Base-by-base conservation (phyloP, 2,888 invertebrate genomes). In the Monochamus alternatus region DNA sequence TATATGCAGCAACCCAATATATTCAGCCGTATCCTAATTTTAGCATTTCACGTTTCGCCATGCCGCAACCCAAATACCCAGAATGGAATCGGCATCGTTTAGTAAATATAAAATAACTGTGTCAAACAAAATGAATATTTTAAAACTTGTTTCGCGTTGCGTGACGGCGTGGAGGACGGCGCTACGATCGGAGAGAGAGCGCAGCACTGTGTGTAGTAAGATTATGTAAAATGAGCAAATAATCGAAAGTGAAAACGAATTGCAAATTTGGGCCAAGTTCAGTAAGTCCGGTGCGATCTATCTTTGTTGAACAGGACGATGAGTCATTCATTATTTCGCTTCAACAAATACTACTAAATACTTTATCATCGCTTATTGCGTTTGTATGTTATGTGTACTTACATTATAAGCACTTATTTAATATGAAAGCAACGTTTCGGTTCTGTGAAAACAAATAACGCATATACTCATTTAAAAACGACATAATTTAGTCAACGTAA, bases 231-330 rank as follows among this genome's bases (percentile, higher is more conserved):
- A 84, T 83, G 84, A 85, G 82, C 84, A 84, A 87, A 86, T 84
- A 84, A 83, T 85, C 83, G 85, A 87, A 87, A 87, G 87, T 87
- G 87, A 87, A 87, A 87, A 86, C 86, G 81, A 78, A 81, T 83
- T 78, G 82, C 82, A 81, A 83, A 85, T 86, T 85, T 83, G 83
- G 87, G 87, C 86, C 87, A 87, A 87, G 87, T 87, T 89, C 88
- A 87, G 83, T 84, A 82, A 83, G 85, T 69, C 80, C 74, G 72
- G 69, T 74, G 66, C 71, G 60, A 78, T 76, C 74, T 75, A 68
- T 75, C 76, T 78, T 80, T 80, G 80, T 79, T 76, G 55, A 74
- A 68, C 74, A 69, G 63, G 75, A 64, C 73, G 77, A 79, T 80
- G 79, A 80, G 59, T 80, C 80, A 38, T 7, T 38, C 38, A 80